Conservation (phyloP, 2,888 invertebrate species). For the Microplitis manilae region DNA sequence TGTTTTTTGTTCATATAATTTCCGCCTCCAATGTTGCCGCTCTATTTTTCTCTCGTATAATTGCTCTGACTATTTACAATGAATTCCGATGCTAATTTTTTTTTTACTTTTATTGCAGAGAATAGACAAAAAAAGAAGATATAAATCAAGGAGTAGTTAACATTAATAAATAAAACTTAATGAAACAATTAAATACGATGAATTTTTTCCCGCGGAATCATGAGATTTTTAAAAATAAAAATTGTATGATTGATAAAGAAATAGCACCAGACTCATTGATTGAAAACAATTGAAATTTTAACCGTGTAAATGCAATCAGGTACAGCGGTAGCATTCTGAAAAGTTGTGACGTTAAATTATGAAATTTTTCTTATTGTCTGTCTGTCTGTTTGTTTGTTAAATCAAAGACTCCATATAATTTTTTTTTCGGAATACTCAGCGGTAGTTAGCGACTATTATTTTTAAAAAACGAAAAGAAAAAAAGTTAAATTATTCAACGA, state of each 20-base stretch:
- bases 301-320: conserved; percentile 43
- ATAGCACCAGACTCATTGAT: background rate
- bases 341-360: background rate
- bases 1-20: background rate
- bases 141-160: background rate
- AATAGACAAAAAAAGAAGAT: background rate
- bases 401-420: conserved; percentile 45
- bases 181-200: background rate
- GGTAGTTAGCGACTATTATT: conserved; percentile 22
- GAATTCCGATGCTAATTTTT: background rate
- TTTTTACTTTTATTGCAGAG: background rate
- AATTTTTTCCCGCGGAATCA: no score
- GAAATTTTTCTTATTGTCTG: background rate
- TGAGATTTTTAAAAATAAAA: background rate
- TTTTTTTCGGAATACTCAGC: conserved; percentile 31
- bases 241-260: background rate
- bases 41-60: background rate
- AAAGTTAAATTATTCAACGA: conserved; percentile 21
- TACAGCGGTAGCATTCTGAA: conserved; percentile 41
- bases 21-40: conserved; percentile 12
- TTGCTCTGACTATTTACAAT: conserved; percentile 2
- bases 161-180: background rate
- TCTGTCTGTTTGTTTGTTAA: conserved; percentile 32
- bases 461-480: background rate
- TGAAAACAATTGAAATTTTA: conserved; percentile 10